A percentile compares a stretch with the other conserved stretches of the same genome.
phyloP scores from a whole-genome alignment of 2,113 vertebrate genomes.

The Sinocyclocheilus maitianheensis region DNA sequence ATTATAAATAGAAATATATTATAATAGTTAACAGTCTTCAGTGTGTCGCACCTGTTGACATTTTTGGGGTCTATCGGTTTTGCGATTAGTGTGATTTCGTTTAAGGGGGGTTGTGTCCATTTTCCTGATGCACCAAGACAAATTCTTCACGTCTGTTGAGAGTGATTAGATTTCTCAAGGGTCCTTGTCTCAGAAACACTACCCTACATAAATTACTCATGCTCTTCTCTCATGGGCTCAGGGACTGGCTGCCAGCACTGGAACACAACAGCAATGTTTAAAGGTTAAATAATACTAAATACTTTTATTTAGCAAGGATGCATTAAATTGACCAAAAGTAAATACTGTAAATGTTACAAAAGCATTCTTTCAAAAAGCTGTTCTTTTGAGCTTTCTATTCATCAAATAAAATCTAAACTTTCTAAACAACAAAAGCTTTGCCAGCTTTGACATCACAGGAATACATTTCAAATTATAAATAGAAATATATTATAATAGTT shows the following conservation, averaged over 20 bases:
- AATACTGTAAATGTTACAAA: no score
- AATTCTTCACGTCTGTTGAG: conserved; percentile 77
- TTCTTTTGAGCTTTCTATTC: no score
- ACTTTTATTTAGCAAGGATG: neutral
- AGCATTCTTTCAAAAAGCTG: no score
- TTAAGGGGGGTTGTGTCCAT: neutral
- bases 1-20: no score
- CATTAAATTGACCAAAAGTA: no score
- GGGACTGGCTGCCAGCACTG: conserved; percentile 80
- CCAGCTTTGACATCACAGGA: no score
- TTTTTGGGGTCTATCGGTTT: conserved; percentile 59
- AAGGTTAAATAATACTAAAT: no score
- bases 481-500: no score
- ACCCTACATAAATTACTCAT: conserved; percentile 89
- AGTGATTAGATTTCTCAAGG: conserved; percentile 88
- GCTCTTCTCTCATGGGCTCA: conserved; percentile 69
- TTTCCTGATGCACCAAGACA: conserved; percentile 74
- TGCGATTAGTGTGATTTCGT: conserved; percentile 8
- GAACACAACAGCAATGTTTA: conserved; percentile 76
- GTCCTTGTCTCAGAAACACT: conserved; percentile 88
- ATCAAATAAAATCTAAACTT: no score
- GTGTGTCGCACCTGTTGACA: conserved; percentile 83
- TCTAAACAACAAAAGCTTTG: no score
- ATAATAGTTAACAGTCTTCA: conserved; percentile 55
- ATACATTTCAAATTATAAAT: no score